Conservation (phyloP, 2,797 vertebrate genomes). For the Monodelphis domestica region DNA sequence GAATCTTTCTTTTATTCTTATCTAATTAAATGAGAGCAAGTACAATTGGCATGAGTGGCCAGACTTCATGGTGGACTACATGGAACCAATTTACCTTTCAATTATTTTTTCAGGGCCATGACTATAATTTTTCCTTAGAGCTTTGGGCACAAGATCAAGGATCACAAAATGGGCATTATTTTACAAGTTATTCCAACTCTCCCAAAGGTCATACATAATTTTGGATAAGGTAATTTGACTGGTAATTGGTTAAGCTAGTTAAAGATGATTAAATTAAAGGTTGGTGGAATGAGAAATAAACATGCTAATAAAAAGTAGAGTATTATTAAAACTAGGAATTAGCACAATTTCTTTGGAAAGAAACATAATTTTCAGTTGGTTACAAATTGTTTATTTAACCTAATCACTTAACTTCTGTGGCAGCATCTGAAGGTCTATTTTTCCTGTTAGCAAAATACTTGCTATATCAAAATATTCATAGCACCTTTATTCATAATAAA, state of each 20-base stretch:
- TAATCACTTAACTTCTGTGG: background rate
- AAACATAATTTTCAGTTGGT: background rate
- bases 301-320: background rate
- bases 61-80: constrained; percentile 49
- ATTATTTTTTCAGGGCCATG: constrained; percentile 37
- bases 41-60: constrained; percentile 5
- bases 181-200: background rate
- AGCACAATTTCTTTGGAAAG: background rate
- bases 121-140: constrained; percentile 1
- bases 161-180: background rate
- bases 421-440: background rate
- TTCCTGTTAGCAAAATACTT: background rate
- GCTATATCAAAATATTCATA: background rate
- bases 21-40: constrained; percentile 50
- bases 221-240: background rate
- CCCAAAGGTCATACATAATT: constrained; percentile 11
- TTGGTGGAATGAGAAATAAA: background rate
- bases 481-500: background rate
- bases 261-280: background rate
- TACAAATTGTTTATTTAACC: background rate
- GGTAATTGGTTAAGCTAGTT: background rate
- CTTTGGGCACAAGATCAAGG: background rate
- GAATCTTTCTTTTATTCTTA: constrained; percentile 53
- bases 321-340: background rate
- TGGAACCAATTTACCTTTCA: constrained; percentile 49